Base-by-base conservation (phyloP, 2,888 invertebrate species). In the Agriotes lineatus region DNA sequence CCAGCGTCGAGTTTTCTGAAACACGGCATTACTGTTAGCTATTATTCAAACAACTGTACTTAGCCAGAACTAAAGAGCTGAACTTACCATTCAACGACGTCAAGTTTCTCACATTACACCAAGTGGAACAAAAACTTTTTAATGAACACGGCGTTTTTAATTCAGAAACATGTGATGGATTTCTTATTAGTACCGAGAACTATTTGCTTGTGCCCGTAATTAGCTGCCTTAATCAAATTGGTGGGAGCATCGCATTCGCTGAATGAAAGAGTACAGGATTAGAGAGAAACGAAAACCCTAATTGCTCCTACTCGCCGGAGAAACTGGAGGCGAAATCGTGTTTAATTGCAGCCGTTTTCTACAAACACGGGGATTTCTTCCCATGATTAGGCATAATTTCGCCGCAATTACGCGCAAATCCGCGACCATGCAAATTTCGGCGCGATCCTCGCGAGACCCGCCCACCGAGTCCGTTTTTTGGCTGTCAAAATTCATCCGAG, bases 401-500 rank as follows among this genome's bases (percentile, higher is more conserved):
- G 4, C 25, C 16, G 16, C 33, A 52, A 52, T 52, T 52, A 52
- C 16, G 33, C n/a, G 33, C 19, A 52, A 30, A 33, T 52, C 16
- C 33, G 18, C 52, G n/a, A 58, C 42, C 10, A 58, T 22, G 22
- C 22, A 42, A 58, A 58, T 52, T 52, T 33, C 9, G 16, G 33
- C 22, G 22, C 14, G 16, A 50, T 50, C 22, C 22, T 56, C 18
- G 25, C 60, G 48, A 60, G 35, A 50, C 45, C 9, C 9, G 25
- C 44, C 12, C 19, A 33, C 52, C 37, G 37, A 35, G 52, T 37
- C 35, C 60, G 25, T 68, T 68, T 62, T 64, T 63, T 42, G 57
- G 42, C 20, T 68, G 68, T 68, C 71, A 71, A 74, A 74, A 74
- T 74, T 71, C 74, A 65, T 67, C 71, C 69, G 44, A 58, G 72